Percentiles rank a stretch among this genome's conserved stretches.
These are phyloP conservation scores for Pygoscelis adeliae DNA, from an alignment of 2,113 vertebrate species.

Conservation along the genomic window DNA sequence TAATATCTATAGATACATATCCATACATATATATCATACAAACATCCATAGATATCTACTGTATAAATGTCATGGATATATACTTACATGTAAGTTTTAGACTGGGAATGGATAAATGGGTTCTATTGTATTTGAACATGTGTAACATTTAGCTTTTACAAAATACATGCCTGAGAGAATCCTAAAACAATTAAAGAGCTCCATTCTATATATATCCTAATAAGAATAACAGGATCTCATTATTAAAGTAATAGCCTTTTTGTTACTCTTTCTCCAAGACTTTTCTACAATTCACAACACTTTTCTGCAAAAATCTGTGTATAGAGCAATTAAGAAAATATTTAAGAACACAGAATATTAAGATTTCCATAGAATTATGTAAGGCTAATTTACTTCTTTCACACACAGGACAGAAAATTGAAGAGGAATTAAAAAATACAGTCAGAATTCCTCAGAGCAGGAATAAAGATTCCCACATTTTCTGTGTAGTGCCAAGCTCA, in stretches of 20 bases:
- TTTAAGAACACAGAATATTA: neutral
- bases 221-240: neutral
- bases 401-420: neutral
- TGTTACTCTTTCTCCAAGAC: neutral
- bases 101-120: neutral
- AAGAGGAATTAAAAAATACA: neutral
- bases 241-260: neutral
- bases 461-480: neutral
- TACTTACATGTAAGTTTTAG: neutral
- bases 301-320: neutral
- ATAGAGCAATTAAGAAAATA: neutral
- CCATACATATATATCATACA: neutral
- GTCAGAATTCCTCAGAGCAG: neutral
- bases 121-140: neutral
- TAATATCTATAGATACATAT: neutral
- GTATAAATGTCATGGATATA: neutral
- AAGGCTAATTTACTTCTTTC: neutral
- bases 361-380: neutral
- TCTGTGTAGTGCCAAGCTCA: neutral
- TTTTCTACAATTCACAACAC: neutral
- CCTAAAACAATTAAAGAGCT: neutral
- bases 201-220: neutral
- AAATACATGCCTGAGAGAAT: neutral
- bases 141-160: neutral
- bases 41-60: neutral